Base-by-base conservation (phyloP, 2,797 vertebrate genomes). In the Gymnothorax javanicus region DNA sequence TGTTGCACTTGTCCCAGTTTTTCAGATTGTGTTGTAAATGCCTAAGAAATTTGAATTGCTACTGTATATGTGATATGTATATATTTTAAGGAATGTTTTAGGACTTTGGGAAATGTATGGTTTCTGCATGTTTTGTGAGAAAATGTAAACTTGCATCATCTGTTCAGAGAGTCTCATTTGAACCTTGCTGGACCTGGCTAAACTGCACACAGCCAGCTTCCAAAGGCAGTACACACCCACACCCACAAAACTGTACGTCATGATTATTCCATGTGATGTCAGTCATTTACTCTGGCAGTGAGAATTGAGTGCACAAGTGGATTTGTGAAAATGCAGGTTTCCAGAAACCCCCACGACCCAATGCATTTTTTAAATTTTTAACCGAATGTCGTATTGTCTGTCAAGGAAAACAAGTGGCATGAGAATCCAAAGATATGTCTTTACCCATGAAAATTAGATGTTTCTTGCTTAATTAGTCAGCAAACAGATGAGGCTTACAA, bases 1-100 rank as follows among this genome's bases (percentile, higher is more conserved):
- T 33, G 75, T 52, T 89, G 86, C 88, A 83, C 79, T 85, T 50
- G 43, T 75, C 64, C 75, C 50, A 50, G 83, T 62, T 81, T 56
- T 81, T 11, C 11, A 56, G 7, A 56, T 81, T n/a, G 7, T 81
- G 77, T 81, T 56, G 52, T 54, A 8, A 81, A 56, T 23, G 11
- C 2, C 20, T 20, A 81, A n/a, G 20, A 20, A 7, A 56, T 56
- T 33, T 56, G 52, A 60, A 9, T 43, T 56, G 13, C 52, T 56
- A 79, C 75, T 43, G 23, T 56, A 81, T 56, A 81, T 81, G 43
- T 52, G 52, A 77, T 17, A 56, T 54, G 12, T 77, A 7, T 56
- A 56, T 81, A 81, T 81, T 54, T 17, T 81, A 23, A 81, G 50
- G 56, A 20, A 77, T 33, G 77, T 54, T n/a, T 56, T 81, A 81